Evolutionary conservation across 2,113 vertebrate species (phyloP).

Genomic region (Henicopernis longicauda): DNA sequence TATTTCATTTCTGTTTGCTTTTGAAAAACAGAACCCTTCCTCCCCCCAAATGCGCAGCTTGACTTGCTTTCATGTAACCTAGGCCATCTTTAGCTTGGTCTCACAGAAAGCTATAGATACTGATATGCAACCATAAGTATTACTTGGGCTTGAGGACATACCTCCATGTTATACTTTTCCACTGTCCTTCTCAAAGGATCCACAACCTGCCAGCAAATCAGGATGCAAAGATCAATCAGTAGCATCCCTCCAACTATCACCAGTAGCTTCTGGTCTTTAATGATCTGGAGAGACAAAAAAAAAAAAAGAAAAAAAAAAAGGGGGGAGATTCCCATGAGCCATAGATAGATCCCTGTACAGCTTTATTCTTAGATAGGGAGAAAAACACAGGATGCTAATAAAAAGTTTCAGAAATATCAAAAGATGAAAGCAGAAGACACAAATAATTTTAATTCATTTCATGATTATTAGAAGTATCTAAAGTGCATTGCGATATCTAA

Average conservation of each 20-base stretch:
- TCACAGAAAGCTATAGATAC: not conserved
- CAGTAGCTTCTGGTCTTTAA: constrained; percentile 98
- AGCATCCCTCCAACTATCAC: constrained; percentile 99
- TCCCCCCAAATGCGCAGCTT: not conserved
- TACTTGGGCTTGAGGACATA: constrained; percentile 63
- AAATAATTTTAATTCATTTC: not conserved
- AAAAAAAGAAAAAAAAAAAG: not conserved
- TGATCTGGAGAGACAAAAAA: constrained; percentile 82
- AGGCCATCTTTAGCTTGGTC: not conserved
- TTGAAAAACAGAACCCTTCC: not conserved
- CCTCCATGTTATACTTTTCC: constrained; percentile 98
- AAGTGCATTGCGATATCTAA: not conserved
- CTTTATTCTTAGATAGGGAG: constrained; percentile 13
- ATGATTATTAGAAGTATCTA: not conserved
- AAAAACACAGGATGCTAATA: not conserved
- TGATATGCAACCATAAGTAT: not conserved
- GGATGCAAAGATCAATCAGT: constrained; percentile 97
- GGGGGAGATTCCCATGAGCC: constrained; percentile 41
- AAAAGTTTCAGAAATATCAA: not conserved
- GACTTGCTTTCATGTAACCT: not conserved
- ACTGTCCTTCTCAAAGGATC: constrained; percentile 96
- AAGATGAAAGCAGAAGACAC: not conserved
- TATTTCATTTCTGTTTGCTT: not conserved
- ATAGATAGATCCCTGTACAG: constrained; percentile 8
- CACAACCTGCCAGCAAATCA: constrained; percentile 99